Evolutionary conservation across 2,113 vertebrate genomes (phyloP).

Genomic region (Physeter macrocephalus): DNA sequence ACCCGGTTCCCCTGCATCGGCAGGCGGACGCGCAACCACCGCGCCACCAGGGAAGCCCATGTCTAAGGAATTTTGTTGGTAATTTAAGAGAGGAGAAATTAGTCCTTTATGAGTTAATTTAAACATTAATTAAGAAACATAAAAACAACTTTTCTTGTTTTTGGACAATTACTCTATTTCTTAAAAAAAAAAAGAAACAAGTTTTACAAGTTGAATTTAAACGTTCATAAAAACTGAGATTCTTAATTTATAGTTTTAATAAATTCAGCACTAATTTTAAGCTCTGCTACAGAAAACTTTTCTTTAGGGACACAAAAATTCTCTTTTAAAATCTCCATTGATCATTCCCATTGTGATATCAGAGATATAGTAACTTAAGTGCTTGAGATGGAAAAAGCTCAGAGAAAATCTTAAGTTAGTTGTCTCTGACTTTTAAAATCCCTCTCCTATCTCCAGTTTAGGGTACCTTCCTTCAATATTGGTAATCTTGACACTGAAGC

Average conservation of each 20-base stretch:
- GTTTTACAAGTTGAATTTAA: neutral
- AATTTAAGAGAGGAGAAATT: neutral
- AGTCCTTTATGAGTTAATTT: conserved; percentile 1
- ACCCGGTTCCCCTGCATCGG: too few relatives aligned
- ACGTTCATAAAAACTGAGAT: neutral
- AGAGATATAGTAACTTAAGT: neutral
- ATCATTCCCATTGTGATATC: neutral
- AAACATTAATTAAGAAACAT: neutral
- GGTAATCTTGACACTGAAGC: neutral
- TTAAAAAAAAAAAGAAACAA: neutral
- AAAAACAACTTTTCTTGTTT: conserved; percentile 21
- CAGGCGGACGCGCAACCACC: too few relatives aligned
- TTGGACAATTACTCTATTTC: neutral
- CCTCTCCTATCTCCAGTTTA: neutral
- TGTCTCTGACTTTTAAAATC: neutral
- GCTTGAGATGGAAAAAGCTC: neutral
- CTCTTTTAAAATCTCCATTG: neutral
- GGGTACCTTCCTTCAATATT: neutral
- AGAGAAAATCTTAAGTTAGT: neutral
- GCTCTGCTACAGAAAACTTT: neutral
- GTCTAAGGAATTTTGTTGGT: neutral
- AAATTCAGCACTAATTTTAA: neutral
- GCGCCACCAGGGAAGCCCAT: too few relatives aligned
- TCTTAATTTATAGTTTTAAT: conserved; percentile 8
- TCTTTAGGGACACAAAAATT: neutral